These are phyloP conservation scores for Fabriciana adippe DNA, from an alignment of 2,888 invertebrate species.

Conservation along the genomic window DNA sequence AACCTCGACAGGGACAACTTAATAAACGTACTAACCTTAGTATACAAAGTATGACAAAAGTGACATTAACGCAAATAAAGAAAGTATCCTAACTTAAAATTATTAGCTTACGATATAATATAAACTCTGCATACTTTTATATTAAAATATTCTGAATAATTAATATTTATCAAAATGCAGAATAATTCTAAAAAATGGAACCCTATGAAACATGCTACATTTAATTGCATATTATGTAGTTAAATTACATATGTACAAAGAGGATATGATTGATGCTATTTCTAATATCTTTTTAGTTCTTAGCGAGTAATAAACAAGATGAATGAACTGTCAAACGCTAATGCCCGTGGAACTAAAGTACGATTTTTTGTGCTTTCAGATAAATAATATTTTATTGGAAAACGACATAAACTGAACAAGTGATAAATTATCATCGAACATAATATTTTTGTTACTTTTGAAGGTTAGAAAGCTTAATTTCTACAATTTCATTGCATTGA, in stretches of 20 bases:
- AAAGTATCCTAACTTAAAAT: no score
- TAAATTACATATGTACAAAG: not conserved
- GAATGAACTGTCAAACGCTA: slow-evolving; percentile 75
- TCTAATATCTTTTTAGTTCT: slow-evolving; percentile 8
- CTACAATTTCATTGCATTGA: no score
- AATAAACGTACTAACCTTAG: slow-evolving; percentile 58
- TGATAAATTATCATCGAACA: not conserved
- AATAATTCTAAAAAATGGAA: no score
- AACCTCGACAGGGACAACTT: slow-evolving; percentile 64
- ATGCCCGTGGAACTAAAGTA: slow-evolving; percentile 55
- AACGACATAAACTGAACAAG: not conserved
- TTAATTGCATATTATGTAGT: not conserved
- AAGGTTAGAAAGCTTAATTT: no score
- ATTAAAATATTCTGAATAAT: not conserved
- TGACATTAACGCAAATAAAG: not conserved
- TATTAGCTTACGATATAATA: not conserved
- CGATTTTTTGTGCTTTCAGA: slow-evolving; percentile 7
- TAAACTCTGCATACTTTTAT: not conserved
- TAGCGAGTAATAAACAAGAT: slow-evolving; percentile 68
- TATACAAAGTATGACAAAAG: not conserved
- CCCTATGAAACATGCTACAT: no score
- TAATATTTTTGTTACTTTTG: no score
- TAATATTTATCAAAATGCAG: no score
- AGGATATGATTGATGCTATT: slow-evolving; percentile 35
- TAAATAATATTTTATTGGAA: slow-evolving; percentile 1